Base-by-base conservation (phyloP, 2,113 vertebrate genomes). In the Lepisosteus oculatus region DNA sequence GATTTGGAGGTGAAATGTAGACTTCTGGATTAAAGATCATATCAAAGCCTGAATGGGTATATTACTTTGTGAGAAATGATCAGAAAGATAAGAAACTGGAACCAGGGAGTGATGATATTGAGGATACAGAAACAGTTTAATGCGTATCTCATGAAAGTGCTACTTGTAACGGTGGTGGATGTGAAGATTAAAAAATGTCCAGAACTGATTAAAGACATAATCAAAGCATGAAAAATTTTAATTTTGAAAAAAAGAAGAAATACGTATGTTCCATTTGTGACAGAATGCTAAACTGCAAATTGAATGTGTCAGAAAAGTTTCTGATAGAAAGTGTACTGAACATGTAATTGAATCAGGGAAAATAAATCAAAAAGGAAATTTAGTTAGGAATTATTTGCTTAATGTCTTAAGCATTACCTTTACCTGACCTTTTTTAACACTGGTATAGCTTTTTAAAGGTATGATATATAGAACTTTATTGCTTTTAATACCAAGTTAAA, bases 21-120 rank as follows among this genome's bases (percentile, higher is more conserved):
- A 77, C 69, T 65, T 66, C n/a, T 72, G 78, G 80, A 87, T 87
- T 89, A 84, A 86, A 89, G 86, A 89, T 90, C 61, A 71, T 87
- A 89, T 90, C 89, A 76, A 79, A 78, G 79, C 57, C 77, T n/a
- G 41, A 43, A 64, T 54, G 15, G 65, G 55, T n/a, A 42, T 45
- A 9, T 14, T 43, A 77, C 72, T 70, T 79, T 78, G 77, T 55
- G 14, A 45, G 79, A 67, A 69, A 59, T 41, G 83, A 90, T 85
- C 73, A 75, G 42, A 66, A 65, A 72, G 86, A 84, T 84, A 75
- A 54, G 61, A 76, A 62, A 72, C 57, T 72, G 72, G 75, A 76
- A 62, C 55, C 3, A 57, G 76, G 73, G 81, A 29, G 15, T 55
- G 54, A 29, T 8, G 67, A 68, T 13, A 68, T 15, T 55, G 17